Evolutionary conservation across 2,797 vertebrate genomes (phyloP).

Genomic region (Hydrocynus forskahlii): DNA sequence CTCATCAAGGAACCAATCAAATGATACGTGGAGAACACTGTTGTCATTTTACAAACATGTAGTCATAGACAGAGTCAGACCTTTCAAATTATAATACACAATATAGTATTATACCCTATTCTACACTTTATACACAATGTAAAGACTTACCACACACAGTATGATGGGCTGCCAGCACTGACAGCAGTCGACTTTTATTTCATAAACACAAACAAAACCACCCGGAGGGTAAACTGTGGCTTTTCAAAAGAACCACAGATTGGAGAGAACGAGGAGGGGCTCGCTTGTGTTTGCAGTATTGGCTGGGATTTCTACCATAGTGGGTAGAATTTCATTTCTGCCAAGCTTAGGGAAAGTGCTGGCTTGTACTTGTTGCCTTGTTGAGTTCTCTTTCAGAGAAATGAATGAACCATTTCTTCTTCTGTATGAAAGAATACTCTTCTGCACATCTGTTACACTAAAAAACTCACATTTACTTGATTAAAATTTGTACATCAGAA

Average conservation of each 20-base stretch:
- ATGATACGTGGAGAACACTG: background rate
- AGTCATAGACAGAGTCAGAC: background rate
- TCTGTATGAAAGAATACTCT: background rate
- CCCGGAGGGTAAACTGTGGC: constrained; percentile 49
- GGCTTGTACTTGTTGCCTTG: constrained; percentile 67
- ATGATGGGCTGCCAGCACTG: constrained; percentile 5
- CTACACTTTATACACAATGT: background rate
- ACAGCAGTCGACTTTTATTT: constrained; percentile 31
- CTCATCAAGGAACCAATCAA: background rate
- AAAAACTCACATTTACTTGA: background rate
- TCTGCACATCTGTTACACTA: background rate
- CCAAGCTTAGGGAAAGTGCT: constrained; percentile 65
- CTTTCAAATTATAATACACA: too few species aligned
- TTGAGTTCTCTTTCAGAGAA: constrained; percentile 53
- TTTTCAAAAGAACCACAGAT: constrained; percentile 70
- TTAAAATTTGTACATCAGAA: background rate
- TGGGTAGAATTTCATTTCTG: constrained; percentile 62
- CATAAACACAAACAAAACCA: constrained; percentile 44
- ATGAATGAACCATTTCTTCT: background rate
- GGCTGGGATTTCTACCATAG: constrained; percentile 46
- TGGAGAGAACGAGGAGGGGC: constrained; percentile 38
- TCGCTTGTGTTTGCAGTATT: constrained; percentile 63
- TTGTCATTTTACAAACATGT: background rate
- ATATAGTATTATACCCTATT: too few species aligned
- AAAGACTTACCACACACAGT: background rate